A percentile compares a stretch with the other conserved stretches of the same genome.
Evolutionary conservation across 2,888 invertebrate species (phyloP).

Genomic region (Scaptomyza reducta): DNA sequence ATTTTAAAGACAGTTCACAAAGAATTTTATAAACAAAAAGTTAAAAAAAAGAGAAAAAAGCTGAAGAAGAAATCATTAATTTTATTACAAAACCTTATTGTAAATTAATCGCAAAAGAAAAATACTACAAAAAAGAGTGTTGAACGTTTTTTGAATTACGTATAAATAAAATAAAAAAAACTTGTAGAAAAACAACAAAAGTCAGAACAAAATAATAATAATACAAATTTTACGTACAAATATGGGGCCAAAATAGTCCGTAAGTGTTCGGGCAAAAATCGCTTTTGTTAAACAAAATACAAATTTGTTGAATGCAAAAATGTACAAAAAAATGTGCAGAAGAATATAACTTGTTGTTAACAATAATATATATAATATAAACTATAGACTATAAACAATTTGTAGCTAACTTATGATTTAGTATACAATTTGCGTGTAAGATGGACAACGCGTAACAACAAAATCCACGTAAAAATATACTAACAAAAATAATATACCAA

Average conservation of each 20-base stretch:
- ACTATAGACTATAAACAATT: slow-evolving; percentile 36
- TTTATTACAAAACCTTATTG: slow-evolving; percentile 81
- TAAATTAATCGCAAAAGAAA: slow-evolving; percentile 72
- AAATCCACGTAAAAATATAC: slow-evolving; percentile 40
- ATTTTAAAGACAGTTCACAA: slow-evolving; percentile 24
- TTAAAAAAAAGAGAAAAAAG: slow-evolving; percentile 25
- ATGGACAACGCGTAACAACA: slow-evolving; percentile 32
- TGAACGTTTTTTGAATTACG: slow-evolving; percentile 53
- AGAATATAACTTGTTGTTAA: slow-evolving; percentile 54
- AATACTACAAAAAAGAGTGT: slow-evolving; percentile 25
- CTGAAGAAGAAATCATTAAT: slow-evolving; percentile 34
- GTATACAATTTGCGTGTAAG: slow-evolving; percentile 20
- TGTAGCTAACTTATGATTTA: slow-evolving; percentile 63
- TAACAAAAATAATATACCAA: slow-evolving; percentile 4
- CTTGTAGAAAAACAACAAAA: slow-evolving; percentile 80
- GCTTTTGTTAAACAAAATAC: slow-evolving; percentile 71
- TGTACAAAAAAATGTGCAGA: slow-evolving; percentile 58
- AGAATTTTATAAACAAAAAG: slow-evolving; percentile 5
- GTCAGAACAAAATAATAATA: slow-evolving; percentile 39
- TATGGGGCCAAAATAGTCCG: slow-evolving; percentile 84
- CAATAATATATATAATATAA: slow-evolving; percentile 28
- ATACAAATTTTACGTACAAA: slow-evolving; percentile 25
- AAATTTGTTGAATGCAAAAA: slow-evolving; percentile 67
- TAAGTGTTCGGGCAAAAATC: slow-evolving; percentile 85
- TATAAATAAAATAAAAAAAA: slow-evolving; percentile 37